These are phyloP conservation scores for Caloenas nicobarica DNA, from an alignment of 2,113 vertebrate species.

Conservation along the genomic window DNA sequence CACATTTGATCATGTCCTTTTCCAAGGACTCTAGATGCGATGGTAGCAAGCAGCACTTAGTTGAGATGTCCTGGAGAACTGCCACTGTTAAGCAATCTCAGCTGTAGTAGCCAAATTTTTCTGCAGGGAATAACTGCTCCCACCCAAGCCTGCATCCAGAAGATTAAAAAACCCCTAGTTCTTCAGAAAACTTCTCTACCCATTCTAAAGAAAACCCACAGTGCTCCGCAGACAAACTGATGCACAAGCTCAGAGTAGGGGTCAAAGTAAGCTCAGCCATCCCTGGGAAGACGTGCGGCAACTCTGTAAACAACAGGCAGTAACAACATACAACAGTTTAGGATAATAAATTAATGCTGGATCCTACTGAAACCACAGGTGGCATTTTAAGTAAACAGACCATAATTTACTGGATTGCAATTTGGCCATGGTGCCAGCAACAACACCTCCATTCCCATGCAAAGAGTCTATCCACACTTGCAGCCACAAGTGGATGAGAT, in stretches of 20 bases:
- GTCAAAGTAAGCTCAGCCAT: slow-evolving; percentile 47
- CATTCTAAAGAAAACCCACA: slow-evolving; percentile 25
- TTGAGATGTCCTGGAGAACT: slow-evolving; percentile 50
- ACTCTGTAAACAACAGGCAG: slow-evolving; percentile 3
- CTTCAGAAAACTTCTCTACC: slow-evolving; percentile 13
- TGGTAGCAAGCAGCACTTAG: slow-evolving; percentile 24
- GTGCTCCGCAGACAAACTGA: slow-evolving; percentile 6
- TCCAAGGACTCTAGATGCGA: not conserved
- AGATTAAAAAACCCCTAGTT: slow-evolving; percentile 10
- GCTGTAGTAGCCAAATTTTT: slow-evolving; percentile 37
- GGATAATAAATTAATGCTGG: slow-evolving; percentile 22
- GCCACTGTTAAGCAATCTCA: slow-evolving; percentile 59
- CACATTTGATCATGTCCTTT: slow-evolving; percentile 30
- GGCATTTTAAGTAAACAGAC: slow-evolving; percentile 30
- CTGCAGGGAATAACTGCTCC: slow-evolving; percentile 49
- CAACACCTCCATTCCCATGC: not conserved
- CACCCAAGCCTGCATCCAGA: slow-evolving; percentile 38
- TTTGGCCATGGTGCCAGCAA: not conserved
- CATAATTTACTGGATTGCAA: not conserved
- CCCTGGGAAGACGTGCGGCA: not conserved
- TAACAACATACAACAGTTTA: not conserved
- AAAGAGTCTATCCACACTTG: not conserved
- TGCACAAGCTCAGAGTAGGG: not conserved
- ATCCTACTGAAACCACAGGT: slow-evolving; percentile 8
- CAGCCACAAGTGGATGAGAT: not conserved